phyloP scores from a whole-genome alignment of 2,888 invertebrate genomes.

The Trachelus tabidus region DNA sequence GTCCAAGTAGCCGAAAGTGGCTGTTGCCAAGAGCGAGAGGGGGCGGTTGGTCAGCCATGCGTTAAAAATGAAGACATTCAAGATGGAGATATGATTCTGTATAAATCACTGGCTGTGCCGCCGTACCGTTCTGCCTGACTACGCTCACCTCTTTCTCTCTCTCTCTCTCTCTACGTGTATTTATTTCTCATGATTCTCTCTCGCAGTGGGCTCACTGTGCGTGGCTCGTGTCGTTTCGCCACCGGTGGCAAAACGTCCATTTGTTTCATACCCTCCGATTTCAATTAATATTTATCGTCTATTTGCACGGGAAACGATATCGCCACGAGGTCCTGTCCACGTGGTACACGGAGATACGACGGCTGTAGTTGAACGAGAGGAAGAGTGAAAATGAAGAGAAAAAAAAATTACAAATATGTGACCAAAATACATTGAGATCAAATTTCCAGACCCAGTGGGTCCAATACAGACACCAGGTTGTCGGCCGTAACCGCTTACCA shows the following conservation, averaged over 20 bases:
- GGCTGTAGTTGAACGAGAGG: background rate
- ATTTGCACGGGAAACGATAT: conserved; percentile 28
- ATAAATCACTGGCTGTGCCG: conserved; percentile 55
- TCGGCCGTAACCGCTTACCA: background rate
- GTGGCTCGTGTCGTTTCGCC: conserved; percentile 39
- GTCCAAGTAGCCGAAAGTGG: conserved; percentile 18
- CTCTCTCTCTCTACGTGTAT: background rate
- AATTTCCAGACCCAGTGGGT: background rate
- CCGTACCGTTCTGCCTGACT: conserved; percentile 35
- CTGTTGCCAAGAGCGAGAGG: conserved; percentile 4
- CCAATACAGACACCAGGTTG: background rate
- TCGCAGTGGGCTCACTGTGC: background rate
- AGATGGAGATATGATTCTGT: conserved; percentile 62
- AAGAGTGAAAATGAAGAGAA: background rate
- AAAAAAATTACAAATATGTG: background rate
- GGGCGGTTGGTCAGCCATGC: conserved; percentile 42
- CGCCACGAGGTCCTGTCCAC: background rate
- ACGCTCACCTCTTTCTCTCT: conserved; percentile 20
- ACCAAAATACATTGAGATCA: background rate
- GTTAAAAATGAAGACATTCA: conserved; percentile 64
- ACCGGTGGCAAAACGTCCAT: conserved; percentile 40
- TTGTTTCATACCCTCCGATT: conserved; percentile 45
- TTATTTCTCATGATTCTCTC: background rate
- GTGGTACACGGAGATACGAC: background rate
- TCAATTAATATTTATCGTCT: conserved; percentile 49